Conservation (phyloP, 2,888 invertebrate species). For the Leptothorax acervorum region DNA sequence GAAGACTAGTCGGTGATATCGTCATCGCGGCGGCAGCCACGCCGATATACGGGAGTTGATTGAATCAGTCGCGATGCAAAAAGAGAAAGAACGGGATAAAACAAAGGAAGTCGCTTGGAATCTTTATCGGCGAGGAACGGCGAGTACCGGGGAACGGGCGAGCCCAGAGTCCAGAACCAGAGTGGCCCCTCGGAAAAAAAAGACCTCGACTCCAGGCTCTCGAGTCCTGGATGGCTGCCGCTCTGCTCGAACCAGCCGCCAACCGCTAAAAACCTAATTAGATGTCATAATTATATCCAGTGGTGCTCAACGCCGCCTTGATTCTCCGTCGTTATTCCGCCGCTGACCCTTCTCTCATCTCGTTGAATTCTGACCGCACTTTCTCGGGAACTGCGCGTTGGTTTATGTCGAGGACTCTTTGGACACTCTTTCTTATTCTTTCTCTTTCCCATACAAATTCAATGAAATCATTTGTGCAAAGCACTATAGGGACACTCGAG, state of each 20-base stretch:
- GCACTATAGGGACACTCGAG: constrained; percentile 31
- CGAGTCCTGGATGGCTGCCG: constrained; percentile 76
- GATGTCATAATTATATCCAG: constrained; percentile 85
- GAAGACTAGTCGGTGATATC: constrained; percentile 63
- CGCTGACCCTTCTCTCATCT: too few species aligned
- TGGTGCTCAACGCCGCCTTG: constrained; percentile 76
- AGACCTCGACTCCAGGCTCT: constrained; percentile 76
- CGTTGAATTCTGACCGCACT: neutral
- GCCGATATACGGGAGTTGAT: constrained; percentile 74
- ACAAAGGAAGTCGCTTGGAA: constrained; percentile 77
- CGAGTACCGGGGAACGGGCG: constrained; percentile 52
- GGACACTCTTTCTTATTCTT: constrained; percentile 1
- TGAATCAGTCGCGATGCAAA: constrained; percentile 76
- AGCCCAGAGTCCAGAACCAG: constrained; percentile 68
- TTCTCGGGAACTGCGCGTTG: constrained; percentile 9
- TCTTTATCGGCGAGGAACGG: constrained; percentile 72
- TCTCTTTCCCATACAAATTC: neutral
- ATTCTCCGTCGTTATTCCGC: neutral
- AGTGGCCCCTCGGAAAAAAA: constrained; percentile 73
- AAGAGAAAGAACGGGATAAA: constrained; percentile 77
- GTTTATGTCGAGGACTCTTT: constrained; percentile 13
- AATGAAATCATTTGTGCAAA: constrained; percentile 34
- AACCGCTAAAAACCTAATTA: constrained; percentile 84
- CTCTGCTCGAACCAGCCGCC: constrained; percentile 76
- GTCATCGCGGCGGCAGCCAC: constrained; percentile 48